Conservation (phyloP, 2,888 invertebrate species). For the Nipponacmea schrenckii region DNA sequence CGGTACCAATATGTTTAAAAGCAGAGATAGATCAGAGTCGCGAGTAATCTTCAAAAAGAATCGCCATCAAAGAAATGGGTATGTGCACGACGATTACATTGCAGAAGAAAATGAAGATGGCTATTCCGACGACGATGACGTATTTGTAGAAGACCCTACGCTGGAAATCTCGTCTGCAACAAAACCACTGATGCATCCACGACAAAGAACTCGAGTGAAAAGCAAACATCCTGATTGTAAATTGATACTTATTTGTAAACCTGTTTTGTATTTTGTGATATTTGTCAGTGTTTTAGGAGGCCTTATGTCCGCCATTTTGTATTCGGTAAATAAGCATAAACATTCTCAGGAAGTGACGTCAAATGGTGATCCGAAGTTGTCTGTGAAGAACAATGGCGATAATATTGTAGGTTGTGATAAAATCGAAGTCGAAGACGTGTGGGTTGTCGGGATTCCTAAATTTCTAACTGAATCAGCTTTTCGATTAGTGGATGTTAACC, state of each 20-base stretch:
- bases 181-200: slow-evolving; percentile 57
- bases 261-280: slow-evolving; percentile 49
- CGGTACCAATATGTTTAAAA: neutral
- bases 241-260: slow-evolving; percentile 47
- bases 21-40: slow-evolving; percentile 25
- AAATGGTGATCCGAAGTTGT: neutral
- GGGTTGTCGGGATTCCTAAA: slow-evolving; percentile 78
- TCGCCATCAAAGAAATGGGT: slow-evolving; percentile 33
- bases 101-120: slow-evolving; percentile 42
- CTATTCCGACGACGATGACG: slow-evolving; percentile 54
- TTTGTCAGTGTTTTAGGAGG: slow-evolving; percentile 48
- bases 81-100: slow-evolving; percentile 39
- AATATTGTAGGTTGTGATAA: slow-evolving; percentile 74
- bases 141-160: slow-evolving; percentile 49
- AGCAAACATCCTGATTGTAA: slow-evolving; percentile 44
- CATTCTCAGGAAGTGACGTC: slow-evolving; percentile 4
- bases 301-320: slow-evolving; percentile 50
- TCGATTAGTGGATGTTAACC: slow-evolving; percentile 78
- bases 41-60: slow-evolving; percentile 34
- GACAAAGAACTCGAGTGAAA: slow-evolving; percentile 47
- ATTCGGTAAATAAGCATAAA: slow-evolving; percentile 48
- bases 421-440: slow-evolving; percentile 74
- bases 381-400: slow-evolving; percentile 15
- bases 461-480: slow-evolving; percentile 81
- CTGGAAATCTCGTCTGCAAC: slow-evolving; percentile 46